Evolutionary conservation across 2,797 vertebrate genomes (phyloP).

Genomic region (Mus spretus): DNA sequence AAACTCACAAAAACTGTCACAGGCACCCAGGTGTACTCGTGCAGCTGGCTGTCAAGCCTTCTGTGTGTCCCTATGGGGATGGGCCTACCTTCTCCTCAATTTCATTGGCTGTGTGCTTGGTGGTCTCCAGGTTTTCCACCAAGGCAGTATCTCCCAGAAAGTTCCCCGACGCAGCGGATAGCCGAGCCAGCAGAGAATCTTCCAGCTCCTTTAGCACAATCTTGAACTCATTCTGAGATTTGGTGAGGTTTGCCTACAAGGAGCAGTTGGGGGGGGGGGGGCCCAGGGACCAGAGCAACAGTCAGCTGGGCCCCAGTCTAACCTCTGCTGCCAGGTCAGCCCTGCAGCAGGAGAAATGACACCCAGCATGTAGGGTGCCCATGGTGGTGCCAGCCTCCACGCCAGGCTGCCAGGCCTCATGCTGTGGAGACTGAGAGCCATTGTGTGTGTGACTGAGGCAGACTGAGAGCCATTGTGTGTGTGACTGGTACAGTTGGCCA

Average conservation of each 20-base stretch:
- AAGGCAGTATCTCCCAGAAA: conserved; percentile 88
- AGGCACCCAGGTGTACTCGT: neutral
- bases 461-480: neutral
- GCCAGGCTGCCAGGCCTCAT: accelerated
- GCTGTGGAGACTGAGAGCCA: accelerated
- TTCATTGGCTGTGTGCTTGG: conserved; percentile 88
- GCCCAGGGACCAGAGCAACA: accelerated
- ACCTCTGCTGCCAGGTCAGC: neutral
- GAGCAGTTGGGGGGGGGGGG: too few relatives aligned
- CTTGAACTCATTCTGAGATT: conserved; percentile 90
- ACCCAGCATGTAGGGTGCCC: too few relatives aligned
- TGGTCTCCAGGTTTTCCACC: conserved; percentile 90
- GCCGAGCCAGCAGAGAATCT: conserved; percentile 88
- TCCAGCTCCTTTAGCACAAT: conserved; percentile 90
- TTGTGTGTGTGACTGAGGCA: neutral
- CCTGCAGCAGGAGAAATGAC: accelerated
- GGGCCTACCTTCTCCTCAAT: conserved; percentile 87
- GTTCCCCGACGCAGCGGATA: conserved; percentile 86
- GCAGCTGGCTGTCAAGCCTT: neutral
- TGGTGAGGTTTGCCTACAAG: conserved; percentile 88
- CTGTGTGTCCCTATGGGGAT: neutral
- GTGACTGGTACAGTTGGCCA: neutral
- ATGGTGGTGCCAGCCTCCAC: accelerated
- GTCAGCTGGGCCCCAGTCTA: accelerated
- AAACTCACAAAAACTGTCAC: neutral